Percentiles rank a stretch among this genome's conserved stretches.
Conservation (phyloP, 53 echinoderm and acorn worm species). For the Stichopus horrens region DNA sequence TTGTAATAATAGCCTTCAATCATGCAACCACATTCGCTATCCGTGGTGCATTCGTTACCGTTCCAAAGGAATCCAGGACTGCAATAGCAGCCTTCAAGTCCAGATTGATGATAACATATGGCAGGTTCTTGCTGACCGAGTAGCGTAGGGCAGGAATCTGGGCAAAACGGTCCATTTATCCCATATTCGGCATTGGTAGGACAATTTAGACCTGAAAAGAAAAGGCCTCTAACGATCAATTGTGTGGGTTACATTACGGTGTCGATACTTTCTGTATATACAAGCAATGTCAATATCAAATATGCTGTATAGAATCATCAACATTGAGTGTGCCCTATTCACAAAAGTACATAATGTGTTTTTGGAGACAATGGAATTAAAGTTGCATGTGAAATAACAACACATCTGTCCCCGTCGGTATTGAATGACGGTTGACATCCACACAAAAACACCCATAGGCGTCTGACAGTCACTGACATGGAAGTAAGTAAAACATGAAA, state of each 20-base stretch:
- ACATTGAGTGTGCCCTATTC: too few relatives aligned
- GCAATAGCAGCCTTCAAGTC: slow-evolving; percentile 62
- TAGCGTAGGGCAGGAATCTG: slow-evolving; percentile 44
- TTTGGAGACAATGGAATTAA: too few relatives aligned
- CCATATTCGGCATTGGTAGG: slow-evolving; percentile 50
- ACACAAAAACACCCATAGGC: too few relatives aligned
- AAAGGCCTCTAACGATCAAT: background rate
- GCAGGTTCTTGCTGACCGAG: background rate
- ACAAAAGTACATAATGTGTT: too few relatives aligned
- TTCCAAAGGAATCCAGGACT: slow-evolving; percentile 50
- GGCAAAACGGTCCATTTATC: slow-evolving; percentile 53
- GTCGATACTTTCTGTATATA: background rate
- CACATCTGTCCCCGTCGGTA: too few relatives aligned
- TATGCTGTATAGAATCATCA: too few relatives aligned
- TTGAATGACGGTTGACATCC: too few relatives aligned
- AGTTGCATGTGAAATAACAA: too few relatives aligned
- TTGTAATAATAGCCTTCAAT: slow-evolving; percentile 47
- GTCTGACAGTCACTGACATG: too few relatives aligned
- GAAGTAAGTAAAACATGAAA: too few relatives aligned
- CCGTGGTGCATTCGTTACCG: slow-evolving; percentile 46
- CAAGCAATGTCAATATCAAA: too few relatives aligned
- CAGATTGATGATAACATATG: slow-evolving; percentile 23
- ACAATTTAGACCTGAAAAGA: slow-evolving; percentile 43
- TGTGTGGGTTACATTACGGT: too few relatives aligned
- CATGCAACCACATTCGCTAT: slow-evolving; percentile 59